phyloP scores from a whole-genome alignment of 2,113 vertebrate genomes.

The Xiphias gladius region DNA sequence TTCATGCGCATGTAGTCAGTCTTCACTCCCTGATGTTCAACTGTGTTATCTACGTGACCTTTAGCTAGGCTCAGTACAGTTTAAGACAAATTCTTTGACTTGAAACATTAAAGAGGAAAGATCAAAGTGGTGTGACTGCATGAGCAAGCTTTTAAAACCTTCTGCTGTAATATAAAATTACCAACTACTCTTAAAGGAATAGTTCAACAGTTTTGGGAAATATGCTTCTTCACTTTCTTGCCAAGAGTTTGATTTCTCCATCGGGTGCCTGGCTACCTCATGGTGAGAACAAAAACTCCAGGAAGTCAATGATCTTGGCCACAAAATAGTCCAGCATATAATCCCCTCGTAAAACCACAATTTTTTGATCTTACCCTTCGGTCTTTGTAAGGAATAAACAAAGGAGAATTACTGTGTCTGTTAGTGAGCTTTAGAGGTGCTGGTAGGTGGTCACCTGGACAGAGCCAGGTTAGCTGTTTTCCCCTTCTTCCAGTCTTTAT shows the following conservation, averaged over 20 bases:
- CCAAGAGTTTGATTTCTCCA: neutral
- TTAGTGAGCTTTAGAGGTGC: neutral
- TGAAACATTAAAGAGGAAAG: neutral
- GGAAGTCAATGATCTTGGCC: neutral
- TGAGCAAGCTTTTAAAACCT: neutral
- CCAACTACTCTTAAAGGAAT: neutral
- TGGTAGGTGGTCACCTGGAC: neutral
- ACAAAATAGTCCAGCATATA: neutral
- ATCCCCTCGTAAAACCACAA: neutral
- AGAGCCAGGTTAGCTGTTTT: neutral
- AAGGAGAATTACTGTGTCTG: neutral
- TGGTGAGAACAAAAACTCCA: neutral
- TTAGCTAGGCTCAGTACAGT: neutral
- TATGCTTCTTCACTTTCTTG: neutral
- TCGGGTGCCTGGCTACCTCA: neutral
- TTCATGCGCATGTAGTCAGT: slow-evolving; percentile 43
- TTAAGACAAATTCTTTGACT: slow-evolving; percentile 22
- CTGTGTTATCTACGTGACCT: neutral
- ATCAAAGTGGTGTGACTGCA: neutral
- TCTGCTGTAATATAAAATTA: neutral
- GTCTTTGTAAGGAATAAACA: neutral
- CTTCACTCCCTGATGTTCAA: neutral
- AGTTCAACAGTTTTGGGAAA: neutral
- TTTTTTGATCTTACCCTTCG: too few relatives aligned
- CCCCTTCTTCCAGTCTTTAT: neutral